phyloP scores from a whole-genome alignment of 2,797 vertebrate species.

The Gymnothorax reevesii region DNA sequence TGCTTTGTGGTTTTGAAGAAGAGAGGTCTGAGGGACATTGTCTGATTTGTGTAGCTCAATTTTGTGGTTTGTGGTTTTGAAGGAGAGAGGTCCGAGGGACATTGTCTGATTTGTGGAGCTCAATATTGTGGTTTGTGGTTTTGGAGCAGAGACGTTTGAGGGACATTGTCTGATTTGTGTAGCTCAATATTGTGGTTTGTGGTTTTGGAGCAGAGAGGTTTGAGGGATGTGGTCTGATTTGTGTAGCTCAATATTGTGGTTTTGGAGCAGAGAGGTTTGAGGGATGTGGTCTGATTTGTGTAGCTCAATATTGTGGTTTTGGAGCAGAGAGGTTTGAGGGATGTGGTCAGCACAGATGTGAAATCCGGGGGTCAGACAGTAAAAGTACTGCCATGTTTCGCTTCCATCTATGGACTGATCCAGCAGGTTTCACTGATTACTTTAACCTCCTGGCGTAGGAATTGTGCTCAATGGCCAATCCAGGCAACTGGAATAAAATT shows the following conservation, averaged over 20 bases:
- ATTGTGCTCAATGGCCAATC: no score
- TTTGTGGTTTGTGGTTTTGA: not conserved
- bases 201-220: not conserved
- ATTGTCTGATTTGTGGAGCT: not conserved
- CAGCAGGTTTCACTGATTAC: no score
- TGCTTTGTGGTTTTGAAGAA: not conserved
- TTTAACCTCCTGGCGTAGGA: no score
- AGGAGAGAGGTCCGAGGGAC: not conserved
- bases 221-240: not conserved
- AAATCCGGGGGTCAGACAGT: no score
- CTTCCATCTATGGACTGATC: no score
- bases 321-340: not conserved
- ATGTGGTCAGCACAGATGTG: not conserved
- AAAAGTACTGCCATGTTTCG: no score
- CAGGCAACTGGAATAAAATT: no score
- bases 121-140: not conserved
- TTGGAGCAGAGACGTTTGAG: not conserved
- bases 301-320: not conserved
- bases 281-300: not conserved
- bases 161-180: not conserved
- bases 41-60: no score
- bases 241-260: not conserved
- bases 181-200: not conserved
- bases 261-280: not conserved
- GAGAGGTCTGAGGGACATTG: no score